These are phyloP conservation scores for Muschampia plurimacula DNA, from an alignment of 2,888 invertebrate genomes.

Conservation along the genomic window DNA sequence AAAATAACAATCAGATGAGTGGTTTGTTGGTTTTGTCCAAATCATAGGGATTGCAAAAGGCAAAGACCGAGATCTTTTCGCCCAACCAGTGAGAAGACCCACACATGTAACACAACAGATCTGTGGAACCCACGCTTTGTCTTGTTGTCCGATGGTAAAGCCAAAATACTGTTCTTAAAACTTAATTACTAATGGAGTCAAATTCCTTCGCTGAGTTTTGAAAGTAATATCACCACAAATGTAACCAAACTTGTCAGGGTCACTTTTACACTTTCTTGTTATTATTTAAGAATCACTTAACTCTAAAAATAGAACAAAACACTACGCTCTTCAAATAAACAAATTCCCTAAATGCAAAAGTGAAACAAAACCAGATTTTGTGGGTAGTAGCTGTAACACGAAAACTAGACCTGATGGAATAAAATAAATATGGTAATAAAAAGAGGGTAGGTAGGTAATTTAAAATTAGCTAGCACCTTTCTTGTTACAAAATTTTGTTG, in stretches of 20 bases:
- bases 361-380: background rate
- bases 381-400: background rate
- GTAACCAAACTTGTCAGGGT: slow-evolving; percentile 41
- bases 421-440: no score
- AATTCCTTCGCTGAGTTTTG: slow-evolving; percentile 39
- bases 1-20: no score
- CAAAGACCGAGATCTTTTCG: slow-evolving; percentile 17
- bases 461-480: no score
- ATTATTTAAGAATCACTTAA: slow-evolving; percentile 38
- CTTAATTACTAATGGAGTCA: slow-evolving; percentile 33
- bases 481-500: no score
- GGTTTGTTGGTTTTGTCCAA: no score
- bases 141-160: slow-evolving; percentile 35
- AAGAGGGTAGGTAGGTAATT: no score
- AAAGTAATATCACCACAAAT: slow-evolving; percentile 43
- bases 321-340: background rate
- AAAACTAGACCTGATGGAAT: background rate
- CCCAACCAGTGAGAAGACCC: slow-evolving; percentile 33
- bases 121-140: slow-evolving; percentile 42
- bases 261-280: slow-evolving; percentile 41
- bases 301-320: slow-evolving; percentile 27
- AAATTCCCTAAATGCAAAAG: slow-evolving; percentile 2
- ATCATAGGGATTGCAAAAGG: no score
- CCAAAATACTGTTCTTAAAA: slow-evolving; percentile 32
- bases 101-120: slow-evolving; percentile 44